Base-by-base conservation (phyloP, 2,888 invertebrate genomes). In the Synergus gifuensis region DNA sequence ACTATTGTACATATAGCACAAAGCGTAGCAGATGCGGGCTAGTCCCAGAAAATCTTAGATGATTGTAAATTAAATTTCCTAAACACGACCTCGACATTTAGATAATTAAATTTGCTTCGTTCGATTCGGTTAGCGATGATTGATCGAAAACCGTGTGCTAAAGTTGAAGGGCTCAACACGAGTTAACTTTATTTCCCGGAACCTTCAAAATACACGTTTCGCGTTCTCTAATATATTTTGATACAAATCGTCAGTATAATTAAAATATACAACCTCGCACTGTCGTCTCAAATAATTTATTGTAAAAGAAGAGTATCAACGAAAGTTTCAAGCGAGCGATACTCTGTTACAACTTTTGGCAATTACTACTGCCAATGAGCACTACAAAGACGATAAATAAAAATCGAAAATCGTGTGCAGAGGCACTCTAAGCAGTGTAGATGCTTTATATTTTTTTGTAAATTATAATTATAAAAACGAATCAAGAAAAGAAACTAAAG, bases 1-100 rank as follows among this genome's bases (percentile, higher is more conserved):
- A 87, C 85, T 88, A 86, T 84, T 89, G 89, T 89, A 89, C 85
- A 90, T 90, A 90, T 87, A 89, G 89, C 89, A 90, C 88, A 90
- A 88, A 87, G 82, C 76, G 82, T 88, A 89, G 87, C 84, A 83
- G 84, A 85, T 84, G 79, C 81, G 83, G 82, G 83, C 80, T 79
- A 83, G 80, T 78, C 77, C 73, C 78, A 83, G 82, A 80, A 83
- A 62, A 66, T 80, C 77, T 76, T 77, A 78, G 78, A 77, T 66
- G 81, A 81, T 80, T 79, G 64, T 76, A 49, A 64, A 77, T 82
- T 79, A 77, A 64, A 78, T 81, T 77, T 78, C 79, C 80, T 36
- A 76, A 54, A 83, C 54, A 78, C 79, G 78, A 81, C 78, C 78
- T 78, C 62, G 76, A 79, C 36, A 77, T 54, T 73, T 73, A 49